Conservation (phyloP, 2,888 invertebrate genomes). For the Drosophila kanekoi region DNA sequence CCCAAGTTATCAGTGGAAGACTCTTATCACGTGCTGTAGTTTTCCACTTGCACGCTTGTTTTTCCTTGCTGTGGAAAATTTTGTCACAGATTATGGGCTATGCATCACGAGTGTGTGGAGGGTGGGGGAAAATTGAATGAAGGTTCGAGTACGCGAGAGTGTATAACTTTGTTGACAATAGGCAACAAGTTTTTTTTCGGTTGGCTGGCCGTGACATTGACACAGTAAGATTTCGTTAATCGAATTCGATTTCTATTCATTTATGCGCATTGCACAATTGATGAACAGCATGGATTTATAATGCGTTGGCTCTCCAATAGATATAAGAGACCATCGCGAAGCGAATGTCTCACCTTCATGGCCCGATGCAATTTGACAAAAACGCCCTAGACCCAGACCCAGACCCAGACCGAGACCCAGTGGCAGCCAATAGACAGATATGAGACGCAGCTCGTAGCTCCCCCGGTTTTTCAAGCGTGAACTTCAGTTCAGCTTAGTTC, state of each 20-base stretch:
- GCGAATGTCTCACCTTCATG: slow-evolving; percentile 46
- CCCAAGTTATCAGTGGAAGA: slow-evolving; percentile 53
- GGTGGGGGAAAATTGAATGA: slow-evolving; percentile 4
- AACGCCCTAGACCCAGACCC: slow-evolving; percentile 53
- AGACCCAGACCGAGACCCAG: slow-evolving; percentile 51
- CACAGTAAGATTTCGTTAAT: slow-evolving; percentile 55
- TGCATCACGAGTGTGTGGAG: neutral
- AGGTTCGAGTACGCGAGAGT: neutral
- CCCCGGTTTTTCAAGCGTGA: slow-evolving; percentile 53
- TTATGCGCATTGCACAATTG: slow-evolving; percentile 72
- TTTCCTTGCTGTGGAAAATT: slow-evolving; percentile 61
- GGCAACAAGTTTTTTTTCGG: slow-evolving; percentile 38
- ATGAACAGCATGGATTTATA: slow-evolving; percentile 28
- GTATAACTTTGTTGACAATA: slow-evolving; percentile 19
- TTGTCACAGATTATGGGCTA: slow-evolving; percentile 43
- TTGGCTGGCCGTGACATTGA: slow-evolving; percentile 69
- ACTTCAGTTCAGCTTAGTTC: slow-evolving; percentile 50
- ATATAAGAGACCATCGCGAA: slow-evolving; percentile 16
- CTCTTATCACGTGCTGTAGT: slow-evolving; percentile 78
- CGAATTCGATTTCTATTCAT: slow-evolving; percentile 55
- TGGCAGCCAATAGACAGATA: slow-evolving; percentile 16
- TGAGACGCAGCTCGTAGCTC: slow-evolving; percentile 16
- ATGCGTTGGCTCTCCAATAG: slow-evolving; percentile 30
- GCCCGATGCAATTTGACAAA: slow-evolving; percentile 39
- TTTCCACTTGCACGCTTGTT: slow-evolving; percentile 62